Percentiles rank a stretch among this genome's conserved stretches.
Evolutionary conservation across 2,888 invertebrate species (phyloP).

Genomic region (Bimastos eiseni): DNA sequence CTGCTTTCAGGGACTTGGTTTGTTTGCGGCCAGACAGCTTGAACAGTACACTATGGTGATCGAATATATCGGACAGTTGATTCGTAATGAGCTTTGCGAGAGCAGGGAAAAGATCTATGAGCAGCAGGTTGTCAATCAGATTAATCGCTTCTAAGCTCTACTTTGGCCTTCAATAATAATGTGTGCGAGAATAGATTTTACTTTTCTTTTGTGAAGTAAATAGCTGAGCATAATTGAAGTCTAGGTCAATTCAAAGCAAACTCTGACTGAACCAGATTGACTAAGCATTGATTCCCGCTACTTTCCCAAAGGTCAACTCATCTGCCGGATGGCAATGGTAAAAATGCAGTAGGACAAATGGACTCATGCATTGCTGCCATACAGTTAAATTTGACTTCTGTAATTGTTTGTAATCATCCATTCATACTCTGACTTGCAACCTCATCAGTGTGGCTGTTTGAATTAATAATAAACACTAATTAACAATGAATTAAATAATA

Average conservation of each 20-base stretch:
- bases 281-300: too few species aligned
- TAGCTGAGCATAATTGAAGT: background rate
- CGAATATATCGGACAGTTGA: conserved; percentile 98
- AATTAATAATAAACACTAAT: too few species aligned
- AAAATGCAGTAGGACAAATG: too few species aligned
- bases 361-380: too few species aligned
- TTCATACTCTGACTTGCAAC: too few species aligned
- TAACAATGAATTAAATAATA: too few species aligned
- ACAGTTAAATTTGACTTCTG: too few species aligned
- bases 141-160: background rate
- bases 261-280: too few species aligned
- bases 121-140: conserved; percentile 70
- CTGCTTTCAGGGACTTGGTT: conserved; percentile 79
- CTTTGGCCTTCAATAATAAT: background rate
- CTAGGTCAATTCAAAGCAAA: background rate
- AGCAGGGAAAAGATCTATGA: conserved; percentile 94
- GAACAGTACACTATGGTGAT: conserved; percentile 99
- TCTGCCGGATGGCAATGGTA: too few species aligned
- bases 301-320: too few species aligned
- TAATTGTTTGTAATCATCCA: too few species aligned
- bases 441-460: too few species aligned
- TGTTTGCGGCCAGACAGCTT: conserved; percentile 94
- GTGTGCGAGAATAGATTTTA: background rate
- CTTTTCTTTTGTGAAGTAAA: background rate
- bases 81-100: conserved; percentile 90